Evolutionary conservation across 92 coral and sea anemone genomes (phyloP), one percentile per base, ranked within the genome.

Genomic region (Muricea muricata): DNA sequence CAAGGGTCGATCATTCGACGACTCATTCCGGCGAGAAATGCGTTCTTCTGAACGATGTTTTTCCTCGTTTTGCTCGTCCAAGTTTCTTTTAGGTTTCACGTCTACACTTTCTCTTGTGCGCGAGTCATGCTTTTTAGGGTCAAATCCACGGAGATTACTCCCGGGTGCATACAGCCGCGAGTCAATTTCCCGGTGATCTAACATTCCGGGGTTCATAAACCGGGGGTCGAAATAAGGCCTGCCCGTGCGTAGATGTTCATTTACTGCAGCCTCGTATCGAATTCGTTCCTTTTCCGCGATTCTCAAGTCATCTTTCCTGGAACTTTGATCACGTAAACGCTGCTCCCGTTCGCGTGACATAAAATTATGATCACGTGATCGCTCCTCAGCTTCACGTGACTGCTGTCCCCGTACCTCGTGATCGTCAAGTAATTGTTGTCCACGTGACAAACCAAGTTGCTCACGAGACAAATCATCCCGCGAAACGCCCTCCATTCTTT

Each of bases 231-330:
- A 78, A n/a, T 8, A 41, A 48, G 46, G 68, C 33, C 30, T 65
- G 0, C 37, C 70, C 23, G 37, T 7, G 5, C 70, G 70, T 11
- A 65, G 7, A 39, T 34, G 72, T 29, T 65, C 42, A 39, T 29
- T 65, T 29, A 55, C 65, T 55, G 24, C 60, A 52, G 60, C 60
- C 8, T 63, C 70, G 37, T 26, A 63, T 25, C 70, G 70, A 28
- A 26, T 34, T 39, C 83, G 83, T 34, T 78, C 83, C 56, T n/a
- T 55, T 58, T 78, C 83, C 35, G 66, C 35, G 7, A 40, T 28
- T 75, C 41, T 75, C 50, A 55, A 33, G 9, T 78, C 71, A 1
- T 78, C 83, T 13, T 52, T 52, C 26, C 20, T 25, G 23, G 25
- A 78, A 32, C 33, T 61, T 25, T 78, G 69, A 52, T 78, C 41